A percentile compares a stretch with the other conserved stretches of the same genome.
Evolutionary conservation across 2,888 invertebrate genomes (phyloP).

Genomic region (Xestia xanthographa): DNA sequence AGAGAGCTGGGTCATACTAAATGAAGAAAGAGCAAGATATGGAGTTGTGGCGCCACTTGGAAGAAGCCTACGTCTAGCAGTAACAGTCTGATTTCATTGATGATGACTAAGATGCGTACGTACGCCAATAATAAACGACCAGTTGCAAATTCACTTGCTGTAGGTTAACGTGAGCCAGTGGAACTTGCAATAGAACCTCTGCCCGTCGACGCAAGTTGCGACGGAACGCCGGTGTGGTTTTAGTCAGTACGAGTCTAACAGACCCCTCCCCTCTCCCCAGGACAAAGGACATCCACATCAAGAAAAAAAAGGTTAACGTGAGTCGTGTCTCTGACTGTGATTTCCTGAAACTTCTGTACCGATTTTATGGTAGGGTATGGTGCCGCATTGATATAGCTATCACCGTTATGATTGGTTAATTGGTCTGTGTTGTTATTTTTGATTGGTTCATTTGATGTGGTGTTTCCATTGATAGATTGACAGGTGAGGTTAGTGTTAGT

Average conservation of each 20-base stretch:
- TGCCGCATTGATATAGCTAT: constrained; percentile 18
- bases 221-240: too few relatives aligned
- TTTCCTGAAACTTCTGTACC: neutral
- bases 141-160: neutral
- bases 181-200: too few relatives aligned
- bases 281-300: too few relatives aligned
- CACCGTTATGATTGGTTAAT: constrained; percentile 29
- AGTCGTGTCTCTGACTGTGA: neutral
- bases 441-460: constrained; percentile 14
- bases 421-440: constrained; percentile 12
- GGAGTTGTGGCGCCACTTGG: neutral
- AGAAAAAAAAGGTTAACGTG: neutral
- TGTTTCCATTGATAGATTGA: neutral
- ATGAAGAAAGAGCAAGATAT: neutral
- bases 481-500: neutral
- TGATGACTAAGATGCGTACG: neutral
- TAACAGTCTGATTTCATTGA: neutral
- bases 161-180: neutral
- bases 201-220: too few relatives aligned
- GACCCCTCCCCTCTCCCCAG: too few relatives aligned
- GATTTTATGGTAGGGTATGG: neutral
- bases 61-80: neutral
- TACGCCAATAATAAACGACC: neutral
- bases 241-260: too few relatives aligned
- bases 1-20: neutral